Evolutionary conservation across 2,888 invertebrate species (phyloP), one percentile per base, ranked within the genome.

Genomic region (Pomacea canaliculata): DNA sequence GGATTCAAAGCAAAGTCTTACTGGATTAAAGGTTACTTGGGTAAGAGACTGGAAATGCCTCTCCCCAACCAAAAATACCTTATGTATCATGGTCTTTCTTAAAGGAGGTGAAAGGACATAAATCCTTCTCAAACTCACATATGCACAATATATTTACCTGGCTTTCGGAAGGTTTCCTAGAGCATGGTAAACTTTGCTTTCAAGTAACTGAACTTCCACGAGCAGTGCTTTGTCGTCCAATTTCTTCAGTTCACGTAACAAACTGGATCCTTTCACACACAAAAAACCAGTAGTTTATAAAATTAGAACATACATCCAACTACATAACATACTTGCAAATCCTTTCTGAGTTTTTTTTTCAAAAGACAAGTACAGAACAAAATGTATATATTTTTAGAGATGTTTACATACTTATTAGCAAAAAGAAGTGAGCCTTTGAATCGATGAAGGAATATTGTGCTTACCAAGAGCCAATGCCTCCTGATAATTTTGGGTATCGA

Each of bases 151-250:
- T 27, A 69, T 73, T 80, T 77, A 89, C 89, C 89, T 86, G 60
- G 90, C 88, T 90, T 98, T 98, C 8, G 98, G 97, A 89, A 99
- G 93, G 92, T 99, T 99, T 90, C 97, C 96, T 82, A 99, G 93
- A 76, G 98, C 97, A 93, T 99, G 98, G 92, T 96, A 99, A 75
- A 98, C 97, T 93, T 99, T 99, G 91, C 98, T 98, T 92, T 99
- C 99, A 86, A 99, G 93, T 83, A 99, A 93, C 88, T 99, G 97
- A 16, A 99, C 99, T 92, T 99, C 99, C 1, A 99, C 99, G 82
- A 99, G 92, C 80, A 99, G 93, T 91, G 99, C 98, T 92, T 99
- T 99, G 91, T 99, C 99, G 92, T 99, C 99, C 90, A 99, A 92
- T 91, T 99, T 99, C 92, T 99, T 99, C 82, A 99, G 93, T 92